Base-by-base conservation (phyloP, 2,888 invertebrate species). In the Eudemis profundana region DNA sequence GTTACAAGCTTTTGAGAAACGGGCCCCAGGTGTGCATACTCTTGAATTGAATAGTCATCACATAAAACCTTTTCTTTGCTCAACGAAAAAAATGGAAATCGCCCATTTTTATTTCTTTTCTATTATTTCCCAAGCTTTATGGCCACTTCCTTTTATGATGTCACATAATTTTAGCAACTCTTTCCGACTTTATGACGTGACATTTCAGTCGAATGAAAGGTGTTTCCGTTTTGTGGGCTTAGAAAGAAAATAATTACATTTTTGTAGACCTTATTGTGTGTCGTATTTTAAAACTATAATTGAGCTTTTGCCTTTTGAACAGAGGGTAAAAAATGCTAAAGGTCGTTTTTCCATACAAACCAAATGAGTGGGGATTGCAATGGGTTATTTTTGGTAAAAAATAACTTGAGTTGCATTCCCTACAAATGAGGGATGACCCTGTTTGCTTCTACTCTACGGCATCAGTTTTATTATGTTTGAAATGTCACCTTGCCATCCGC, bases 111-210 rank as follows among this genome's bases (percentile, higher is more conserved):
- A 57, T 36, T 59, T 17, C 7, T 50, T 27, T 49, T 29, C 60
- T 50, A 42, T 60, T 49, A 60, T 42, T 49, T 38, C 29, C 14
- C 19, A 14, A 27, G 3, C 23, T 60, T 49, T 60, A 60, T 29
- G 38, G 27, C n/a, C 36, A 3, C n/a, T 60, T 60, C 10, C 49
- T 19, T 60, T 60, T 50, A 50, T 42, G 50, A 29, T 19, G 17
- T 60, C 50, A 60, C 50, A 42, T 40, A 60, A 40, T 29, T 60
- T 49, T 8, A 50, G 59, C 3, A 40, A 60, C 56, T 56, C 29
- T 57, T 57, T 57, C 14, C n/a, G 33, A 15, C 15, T 40, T 60
- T 38, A 60, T 40, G 40, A 8, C 23, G 27, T 38, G 17, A 19
- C 19, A 40, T 59, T 49, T 27, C 23, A 50, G 40, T 40, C 17